Evolutionary conservation across 35 echinoderm and acorn worm species (phyloP), one percentile per base, ranked within the genome.

Genomic region (Apostichopus japonicus): DNA sequence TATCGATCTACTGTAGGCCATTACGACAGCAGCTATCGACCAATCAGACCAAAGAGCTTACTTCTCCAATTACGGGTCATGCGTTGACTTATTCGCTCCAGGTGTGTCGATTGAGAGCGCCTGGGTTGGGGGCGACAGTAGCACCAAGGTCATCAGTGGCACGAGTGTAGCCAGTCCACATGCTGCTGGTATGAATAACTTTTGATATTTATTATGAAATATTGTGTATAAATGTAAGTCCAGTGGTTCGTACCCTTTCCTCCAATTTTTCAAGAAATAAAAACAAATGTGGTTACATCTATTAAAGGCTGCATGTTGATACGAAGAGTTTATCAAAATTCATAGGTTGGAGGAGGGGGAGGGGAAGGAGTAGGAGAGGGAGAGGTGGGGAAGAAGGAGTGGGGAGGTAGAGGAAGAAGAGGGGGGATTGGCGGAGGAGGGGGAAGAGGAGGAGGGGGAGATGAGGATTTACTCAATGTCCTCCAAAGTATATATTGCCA

Each of bases 131-230:
- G 72, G 57, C 55, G 91, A 92, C 62, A 71, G 8, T 10, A 22
- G 33, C 9, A 88, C 81, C 8, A 83, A 57, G 4, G 56, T 87
- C 8, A 87, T 55, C 0, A 77, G 63, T 27, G 94, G 94, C 13
- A 95, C 94, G 8, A 92, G 90, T 57, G 90, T 95, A 54, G 61
- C 94, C 10, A 88, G 90, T 55, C 90, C 94, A n/a, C 94, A 95
- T 79, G 90, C 92, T 70, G 90, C 94, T 16, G 94, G 94, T 95
- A 53, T 72, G 92, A 44, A 13, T 54, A 15, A 79, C 33, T 44
- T 44, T 44, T 44, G 33, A 44, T 44, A 4, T 44, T 44, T 44
- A 44, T 44, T 44, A 44, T 44, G 33, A 44, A 44, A 44, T 44
- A 4, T 44, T 44, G 33, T 44, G 33, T 3, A 3, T 44, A 44